Percentiles rank a stretch among this genome's conserved stretches.
Evolutionary conservation across 2,113 vertebrate species (phyloP).

Genomic region (Gyps fulvus): DNA sequence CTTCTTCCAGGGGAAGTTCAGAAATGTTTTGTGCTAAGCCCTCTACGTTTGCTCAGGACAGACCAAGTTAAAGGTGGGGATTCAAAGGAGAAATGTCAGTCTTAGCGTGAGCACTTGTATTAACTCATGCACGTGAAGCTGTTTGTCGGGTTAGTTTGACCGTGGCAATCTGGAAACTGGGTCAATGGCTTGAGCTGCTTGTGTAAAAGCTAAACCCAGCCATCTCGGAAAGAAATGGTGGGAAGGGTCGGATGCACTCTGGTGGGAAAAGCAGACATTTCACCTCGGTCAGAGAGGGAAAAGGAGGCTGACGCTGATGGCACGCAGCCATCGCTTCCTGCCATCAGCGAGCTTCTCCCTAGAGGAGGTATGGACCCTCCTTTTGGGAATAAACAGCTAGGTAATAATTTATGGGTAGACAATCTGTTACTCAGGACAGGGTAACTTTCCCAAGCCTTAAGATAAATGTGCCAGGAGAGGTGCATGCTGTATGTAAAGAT

Average conservation of each 20-base stretch:
- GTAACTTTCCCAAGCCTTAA: background rate
- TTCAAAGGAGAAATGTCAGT: background rate
- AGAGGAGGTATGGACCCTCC: background rate
- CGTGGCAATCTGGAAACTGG: background rate
- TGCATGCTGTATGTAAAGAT: background rate
- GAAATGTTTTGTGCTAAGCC: background rate
- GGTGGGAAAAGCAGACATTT: background rate
- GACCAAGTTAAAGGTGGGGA: background rate
- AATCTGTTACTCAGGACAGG: background rate
- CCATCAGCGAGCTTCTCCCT: background rate
- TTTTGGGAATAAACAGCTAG: background rate
- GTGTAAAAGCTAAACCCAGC: background rate
- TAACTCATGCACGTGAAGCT: background rate
- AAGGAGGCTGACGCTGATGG: background rate
- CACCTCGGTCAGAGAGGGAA: background rate
- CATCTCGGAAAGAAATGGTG: background rate
- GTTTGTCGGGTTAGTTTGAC: background rate
- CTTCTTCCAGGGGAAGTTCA: background rate
- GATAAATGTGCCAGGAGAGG: background rate
- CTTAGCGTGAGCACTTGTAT: background rate
- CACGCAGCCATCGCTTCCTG: accelerated
- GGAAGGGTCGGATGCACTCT: background rate
- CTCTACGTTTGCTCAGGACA: background rate
- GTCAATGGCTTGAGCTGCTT: background rate
- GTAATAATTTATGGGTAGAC: background rate